Base-by-base conservation (phyloP, 2,113 vertebrate species). In the Hydrolagus affinis region DNA sequence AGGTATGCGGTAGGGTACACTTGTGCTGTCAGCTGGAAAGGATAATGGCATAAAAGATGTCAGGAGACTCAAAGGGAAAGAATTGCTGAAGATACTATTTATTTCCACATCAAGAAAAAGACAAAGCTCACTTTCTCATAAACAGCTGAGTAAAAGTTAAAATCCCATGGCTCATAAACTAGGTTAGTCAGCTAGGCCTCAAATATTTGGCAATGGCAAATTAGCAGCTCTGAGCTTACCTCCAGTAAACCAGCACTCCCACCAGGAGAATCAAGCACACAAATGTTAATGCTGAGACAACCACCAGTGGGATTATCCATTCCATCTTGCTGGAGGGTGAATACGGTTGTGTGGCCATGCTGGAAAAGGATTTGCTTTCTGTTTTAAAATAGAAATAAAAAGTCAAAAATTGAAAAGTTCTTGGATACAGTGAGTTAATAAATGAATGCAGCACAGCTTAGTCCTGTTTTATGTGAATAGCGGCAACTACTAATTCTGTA, bases 191-290 rank as follows among this genome's bases (percentile, higher is more conserved):
- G 44, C 11, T 25, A 80, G 23, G 30, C 19, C 14, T 57, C 57
- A 60, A 60, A 23, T 60, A 60, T 3, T 83, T 66, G 78, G 25
- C 12, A 32, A 30, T 15, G 30, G 62, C 62, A 68, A 83, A 66
- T 10, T n/a, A 10, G 69, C 66, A 59, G 44, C 21, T 60, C 87
- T 83, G 17, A 86, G 88, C 95, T 95, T 90, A 99, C 98, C 97
- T 98, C 98, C 98, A 99, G 92, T 98, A 98, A 85, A 99, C 94
- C 87, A 99, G 95, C 89, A 99, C 95, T 86, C 95, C 94, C 85
- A 98, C 93, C 90, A 98, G 96, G 89, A 99, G 95, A 87, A 99
- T 93, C 92, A 99, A 95, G 92, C 97, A 98, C 91, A 98, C 92
- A 60, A 98, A 96, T 69, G 96, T 99, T 91, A 99, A 94, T 85